These are phyloP conservation scores for Sminthopsis crassicaudata DNA, from an alignment of 2,113 vertebrate genomes.

Conservation along the genomic window DNA sequence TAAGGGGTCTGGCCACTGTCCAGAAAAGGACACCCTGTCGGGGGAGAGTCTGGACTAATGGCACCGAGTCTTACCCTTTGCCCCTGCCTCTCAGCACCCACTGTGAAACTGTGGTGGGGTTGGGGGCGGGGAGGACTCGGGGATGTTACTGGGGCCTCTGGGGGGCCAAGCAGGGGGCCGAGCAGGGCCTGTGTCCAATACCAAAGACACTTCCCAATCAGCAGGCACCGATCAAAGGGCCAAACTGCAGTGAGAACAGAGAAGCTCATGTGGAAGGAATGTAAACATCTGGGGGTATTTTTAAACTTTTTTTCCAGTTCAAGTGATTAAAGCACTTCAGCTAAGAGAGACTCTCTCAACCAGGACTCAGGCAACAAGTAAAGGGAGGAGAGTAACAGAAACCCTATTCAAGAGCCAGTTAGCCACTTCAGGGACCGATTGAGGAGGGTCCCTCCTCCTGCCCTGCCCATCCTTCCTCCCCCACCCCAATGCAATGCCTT, in stretches of 20 bases:
- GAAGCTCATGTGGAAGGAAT: conserved; percentile 78
- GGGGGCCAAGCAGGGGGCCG: not conserved
- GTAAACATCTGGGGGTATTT: conserved; percentile 84
- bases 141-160: not conserved
- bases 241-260: conserved; percentile 65
- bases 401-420: not conserved
- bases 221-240: conserved; percentile 77
- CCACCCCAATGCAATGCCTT: not conserved
- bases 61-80: not conserved
- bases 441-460: not conserved
- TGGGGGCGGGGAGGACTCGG: not conserved
- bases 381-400: not conserved
- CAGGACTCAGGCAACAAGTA: conserved; percentile 22
- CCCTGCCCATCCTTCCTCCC: not conserved
- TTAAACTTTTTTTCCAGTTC: conserved; percentile 85
- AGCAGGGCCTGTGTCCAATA: conserved; percentile 54
- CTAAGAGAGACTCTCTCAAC: conserved; percentile 31
- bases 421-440: conserved; percentile 24
- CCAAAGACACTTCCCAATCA: conserved; percentile 75
- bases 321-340: conserved; percentile 69
- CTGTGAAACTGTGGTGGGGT: not conserved
- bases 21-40: not conserved
- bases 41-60: not conserved
- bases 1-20: not conserved
- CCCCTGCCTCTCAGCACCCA: not conserved